Evolutionary conservation across 2,888 invertebrate species (phyloP), one percentile per base, ranked within the genome.

Genomic region (Lycocerus yunnanus): DNA sequence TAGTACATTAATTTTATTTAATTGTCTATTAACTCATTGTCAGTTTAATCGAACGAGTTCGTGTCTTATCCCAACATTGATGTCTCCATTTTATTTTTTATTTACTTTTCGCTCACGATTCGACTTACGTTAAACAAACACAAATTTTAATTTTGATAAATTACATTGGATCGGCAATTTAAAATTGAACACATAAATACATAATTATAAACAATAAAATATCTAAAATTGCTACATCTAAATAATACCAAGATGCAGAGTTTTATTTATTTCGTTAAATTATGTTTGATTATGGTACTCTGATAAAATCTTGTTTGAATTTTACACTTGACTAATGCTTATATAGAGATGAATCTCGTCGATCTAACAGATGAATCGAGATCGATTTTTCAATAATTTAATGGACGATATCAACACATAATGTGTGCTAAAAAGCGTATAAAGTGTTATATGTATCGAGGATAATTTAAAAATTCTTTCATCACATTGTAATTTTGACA

Each of bases 21-120:
- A 85, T 85, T 84, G 84, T 84, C 83, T 82, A 84, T 84, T 85
- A 85, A 84, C 83, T 85, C 83, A 63, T 63, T 63, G 61, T 63
- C 61, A 83, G 83, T 80, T 80, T 80, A 78, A 81, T 81, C 80
- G 82, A 79, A 80, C 79, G 78, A 81, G 82, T 82, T 84, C 84
- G 84, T 84, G 84, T 82, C 81, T 79, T 80, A 76, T 73, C 74
- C 74, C 77, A 83, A 82, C 83, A 80, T 83, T 84, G 84, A 84
- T 84, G 84, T 84, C 84, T 84, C 83, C 84, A 84, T 84, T 81
- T 76, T 76, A 79, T 79, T 80, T 83, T 82, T 83, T 43, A 43
- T 43, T 63, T 63, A 63, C 61, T 16, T 63, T 63, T 63, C 15
- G 20, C 16, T 63, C 61, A 63, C 61, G 69, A 75, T 74, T 73